Base-by-base conservation (phyloP, 2,888 invertebrate genomes). In the Mactromeris polynyma region DNA sequence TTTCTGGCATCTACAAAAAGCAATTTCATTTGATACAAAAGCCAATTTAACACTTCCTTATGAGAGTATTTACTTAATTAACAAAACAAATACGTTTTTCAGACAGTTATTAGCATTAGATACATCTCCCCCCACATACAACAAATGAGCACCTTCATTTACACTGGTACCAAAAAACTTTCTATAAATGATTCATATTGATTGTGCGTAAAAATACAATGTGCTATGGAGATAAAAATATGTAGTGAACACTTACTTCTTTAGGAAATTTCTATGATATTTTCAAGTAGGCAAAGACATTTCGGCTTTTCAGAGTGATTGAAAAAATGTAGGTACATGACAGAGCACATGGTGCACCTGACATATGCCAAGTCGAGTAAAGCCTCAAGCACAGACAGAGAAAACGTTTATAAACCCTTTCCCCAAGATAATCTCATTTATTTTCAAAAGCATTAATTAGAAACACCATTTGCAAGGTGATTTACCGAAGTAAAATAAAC, bases 401-500 rank as follows among this genome's bases (percentile, higher is more conserved):
- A 73, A 36, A 36, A 73, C 31, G 33, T 33, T 73, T 31, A 73
- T 73, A 73, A 33, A 73, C 73, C 19, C 73, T 73, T 36, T 36
- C 26, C 17, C 73, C 7, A 33, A 58, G 81, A 81, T 51, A 54
- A 64, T 54, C 54, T 26, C 42, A 81, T 58, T 81, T 83, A 83
- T 83, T 83, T 83, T 77, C 83, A 51, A 79, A 78, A 38, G 78
- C 78, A 78, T 78, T 79, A 78, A 84, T 84, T 84, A 79, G 54
- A 83, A 83, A 46, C 77, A 42, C 84, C 38, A 84, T 79, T 73
- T 73, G 81, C 46, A 40, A 64, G 21, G 81, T 21, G 77, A 81
- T 81, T 83, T 31, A 78, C 51, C 54, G 54, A 82, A 82, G 78
- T 78, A 77, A 87, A 87, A 87, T 87, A 87, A 87, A 87, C 86